These are phyloP conservation scores for Orthosia gothica DNA, from an alignment of 2,888 invertebrate species.

Conservation along the genomic window DNA sequence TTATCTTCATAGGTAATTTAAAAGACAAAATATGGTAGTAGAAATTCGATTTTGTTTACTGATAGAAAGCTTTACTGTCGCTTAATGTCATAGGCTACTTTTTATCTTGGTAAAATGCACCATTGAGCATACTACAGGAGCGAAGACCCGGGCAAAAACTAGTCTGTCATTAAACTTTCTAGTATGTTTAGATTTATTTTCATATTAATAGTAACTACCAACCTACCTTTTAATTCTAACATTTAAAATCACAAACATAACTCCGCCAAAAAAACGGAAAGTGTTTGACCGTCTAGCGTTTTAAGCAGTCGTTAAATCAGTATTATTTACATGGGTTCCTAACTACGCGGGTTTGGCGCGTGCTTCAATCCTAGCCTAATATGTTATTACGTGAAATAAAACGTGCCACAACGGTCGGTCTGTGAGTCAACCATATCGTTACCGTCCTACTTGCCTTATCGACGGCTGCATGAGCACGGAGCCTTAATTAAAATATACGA, in stretches of 20 bases:
- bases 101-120: too few species aligned
- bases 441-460: slow-evolving; percentile 82
- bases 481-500: slow-evolving; percentile 89
- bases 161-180: too few species aligned
- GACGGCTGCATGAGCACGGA: slow-evolving; percentile 83
- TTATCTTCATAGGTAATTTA: too few species aligned
- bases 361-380: slow-evolving; percentile 82
- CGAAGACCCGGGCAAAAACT: too few species aligned
- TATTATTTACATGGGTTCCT: slow-evolving; percentile 86
- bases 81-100: too few species aligned
- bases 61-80: too few species aligned
- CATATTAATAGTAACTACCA: background rate
- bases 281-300: slow-evolving; percentile 73
- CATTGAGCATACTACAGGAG: too few species aligned
- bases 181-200: too few species aligned
- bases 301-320: slow-evolving; percentile 79
- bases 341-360: slow-evolving; percentile 78
- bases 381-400: slow-evolving; percentile 90
- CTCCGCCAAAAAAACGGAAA: slow-evolving; percentile 70
- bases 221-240: background rate
- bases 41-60: too few species aligned
- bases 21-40: too few species aligned
- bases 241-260: slow-evolving; percentile 1
- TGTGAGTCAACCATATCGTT: slow-evolving; percentile 74
- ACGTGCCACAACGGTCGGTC: slow-evolving; percentile 77